Evolutionary conservation across 1,140 invertebrate genomes (phyloP).

Genomic region (Cotesia typhae): DNA sequence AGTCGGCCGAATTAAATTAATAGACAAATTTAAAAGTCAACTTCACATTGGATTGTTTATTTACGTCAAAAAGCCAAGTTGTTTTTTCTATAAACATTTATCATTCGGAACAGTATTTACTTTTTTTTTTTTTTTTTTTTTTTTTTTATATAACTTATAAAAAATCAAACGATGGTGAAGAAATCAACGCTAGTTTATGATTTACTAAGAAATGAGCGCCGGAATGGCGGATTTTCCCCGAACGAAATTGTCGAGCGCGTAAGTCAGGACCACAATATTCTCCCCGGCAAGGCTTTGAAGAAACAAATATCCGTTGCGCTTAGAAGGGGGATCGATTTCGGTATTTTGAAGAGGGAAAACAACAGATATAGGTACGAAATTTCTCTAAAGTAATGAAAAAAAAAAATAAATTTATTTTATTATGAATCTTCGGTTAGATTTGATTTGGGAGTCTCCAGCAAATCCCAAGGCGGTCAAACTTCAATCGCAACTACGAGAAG

Average conservation of each 20-base stretch:
- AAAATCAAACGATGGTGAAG: constrained; percentile 43
- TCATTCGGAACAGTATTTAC: background rate
- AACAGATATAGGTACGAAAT: constrained; percentile 50
- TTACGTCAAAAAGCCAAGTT: background rate
- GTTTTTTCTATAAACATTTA: constrained; percentile 14
- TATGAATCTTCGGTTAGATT: constrained; percentile 27
- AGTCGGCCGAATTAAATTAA: constrained; percentile 1
- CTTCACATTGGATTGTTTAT: constrained; percentile 17
- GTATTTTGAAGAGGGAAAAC: constrained; percentile 48
- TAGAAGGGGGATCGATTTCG: constrained; percentile 51
- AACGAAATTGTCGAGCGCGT: constrained; percentile 48
- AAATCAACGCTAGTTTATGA: constrained; percentile 50
- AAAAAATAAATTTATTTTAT: constrained; percentile 1
- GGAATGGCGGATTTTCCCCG: constrained; percentile 42
- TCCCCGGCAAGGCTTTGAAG: constrained; percentile 41
- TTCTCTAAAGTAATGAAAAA: no score
- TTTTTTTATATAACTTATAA: constrained; percentile 19
- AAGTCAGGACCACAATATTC: constrained; percentile 48
- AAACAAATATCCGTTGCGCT: constrained; percentile 49
- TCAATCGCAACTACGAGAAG: constrained; percentile 6
- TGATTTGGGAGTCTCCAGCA: constrained; percentile 12
- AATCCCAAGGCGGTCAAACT: constrained; percentile 4
- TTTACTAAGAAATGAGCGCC: constrained; percentile 43
- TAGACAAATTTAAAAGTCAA: background rate
- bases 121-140: constrained; percentile 26